These are phyloP conservation scores for Dasyprocta punctata DNA, from an alignment of 2,113 vertebrate genomes.

Conservation along the genomic window DNA sequence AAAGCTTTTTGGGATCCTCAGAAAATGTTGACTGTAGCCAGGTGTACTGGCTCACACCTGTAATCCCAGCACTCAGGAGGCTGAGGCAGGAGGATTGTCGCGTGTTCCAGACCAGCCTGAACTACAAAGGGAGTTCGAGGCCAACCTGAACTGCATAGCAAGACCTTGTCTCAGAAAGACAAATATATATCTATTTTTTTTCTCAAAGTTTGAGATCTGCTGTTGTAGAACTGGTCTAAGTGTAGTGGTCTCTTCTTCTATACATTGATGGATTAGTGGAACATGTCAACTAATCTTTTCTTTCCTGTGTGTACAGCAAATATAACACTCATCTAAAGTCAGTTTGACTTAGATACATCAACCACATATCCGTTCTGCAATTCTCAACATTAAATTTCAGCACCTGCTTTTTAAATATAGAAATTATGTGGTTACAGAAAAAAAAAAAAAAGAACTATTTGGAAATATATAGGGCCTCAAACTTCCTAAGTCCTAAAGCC, in stretches of 20 bases:
- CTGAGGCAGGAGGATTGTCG: no score
- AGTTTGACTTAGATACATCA: background rate
- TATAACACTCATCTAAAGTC: background rate
- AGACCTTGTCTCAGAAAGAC: no score
- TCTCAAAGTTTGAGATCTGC: background rate
- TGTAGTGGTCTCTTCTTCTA: accelerated
- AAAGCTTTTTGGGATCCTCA: background rate
- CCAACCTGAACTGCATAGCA: no score
- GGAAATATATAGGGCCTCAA: background rate
- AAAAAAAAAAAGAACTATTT: background rate
- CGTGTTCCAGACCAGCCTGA: no score
- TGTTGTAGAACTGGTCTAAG: no score
- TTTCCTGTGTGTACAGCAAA: background rate
- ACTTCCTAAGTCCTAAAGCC: background rate
- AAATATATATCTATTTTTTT: no score
- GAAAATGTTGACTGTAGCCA: background rate
- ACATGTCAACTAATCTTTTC: background rate
- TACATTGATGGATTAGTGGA: background rate
- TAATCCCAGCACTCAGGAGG: no score
- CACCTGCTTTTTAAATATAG: background rate
- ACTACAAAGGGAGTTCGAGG: no score
- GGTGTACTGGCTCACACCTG: no score
- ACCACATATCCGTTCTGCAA: background rate
- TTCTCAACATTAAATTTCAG: background rate
- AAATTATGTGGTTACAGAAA: background rate